These are phyloP conservation scores for Catamblyrhynchus diadema DNA, from an alignment of 2,797 vertebrate genomes.

Conservation along the genomic window DNA sequence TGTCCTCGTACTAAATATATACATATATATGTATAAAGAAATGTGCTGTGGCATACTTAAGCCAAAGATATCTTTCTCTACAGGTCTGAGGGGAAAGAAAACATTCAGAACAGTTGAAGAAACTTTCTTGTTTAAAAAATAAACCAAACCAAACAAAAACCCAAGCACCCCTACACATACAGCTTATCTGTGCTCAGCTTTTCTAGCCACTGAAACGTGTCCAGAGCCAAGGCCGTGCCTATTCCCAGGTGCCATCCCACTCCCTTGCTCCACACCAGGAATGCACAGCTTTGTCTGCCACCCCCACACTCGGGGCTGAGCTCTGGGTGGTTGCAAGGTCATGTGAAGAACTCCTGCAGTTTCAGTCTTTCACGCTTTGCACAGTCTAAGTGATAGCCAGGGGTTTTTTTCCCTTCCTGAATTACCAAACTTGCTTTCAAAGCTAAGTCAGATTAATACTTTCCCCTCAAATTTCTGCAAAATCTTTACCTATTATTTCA, in stretches of 20 bases:
- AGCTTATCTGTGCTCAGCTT: neutral
- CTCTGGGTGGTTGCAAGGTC: neutral
- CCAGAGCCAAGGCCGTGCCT: neutral
- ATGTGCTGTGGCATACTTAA: neutral
- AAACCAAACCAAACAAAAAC: neutral
- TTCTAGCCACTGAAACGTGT: rapidly evolving
- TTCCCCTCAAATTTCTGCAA: neutral
- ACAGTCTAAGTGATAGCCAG: neutral
- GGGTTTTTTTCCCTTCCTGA: neutral
- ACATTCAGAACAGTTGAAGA: neutral
- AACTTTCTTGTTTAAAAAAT: neutral
- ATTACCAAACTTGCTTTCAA: neutral
- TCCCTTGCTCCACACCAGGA: neutral
- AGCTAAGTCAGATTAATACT: neutral
- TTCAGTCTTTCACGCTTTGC: neutral
- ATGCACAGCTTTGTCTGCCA: neutral
- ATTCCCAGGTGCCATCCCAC: slow-evolving; percentile 14
- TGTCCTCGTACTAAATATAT: neutral
- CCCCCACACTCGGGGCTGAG: rapidly evolving
- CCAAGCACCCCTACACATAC: neutral
- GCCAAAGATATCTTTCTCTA: neutral
- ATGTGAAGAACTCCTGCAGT: neutral
- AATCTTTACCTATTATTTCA: neutral
- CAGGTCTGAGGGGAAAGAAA: neutral
- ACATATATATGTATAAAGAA: no score